Percentiles rank a stretch among this genome's conserved stretches.
Conservation (phyloP, 2,888 invertebrate species). For the Peribatodes rhomboidaria region DNA sequence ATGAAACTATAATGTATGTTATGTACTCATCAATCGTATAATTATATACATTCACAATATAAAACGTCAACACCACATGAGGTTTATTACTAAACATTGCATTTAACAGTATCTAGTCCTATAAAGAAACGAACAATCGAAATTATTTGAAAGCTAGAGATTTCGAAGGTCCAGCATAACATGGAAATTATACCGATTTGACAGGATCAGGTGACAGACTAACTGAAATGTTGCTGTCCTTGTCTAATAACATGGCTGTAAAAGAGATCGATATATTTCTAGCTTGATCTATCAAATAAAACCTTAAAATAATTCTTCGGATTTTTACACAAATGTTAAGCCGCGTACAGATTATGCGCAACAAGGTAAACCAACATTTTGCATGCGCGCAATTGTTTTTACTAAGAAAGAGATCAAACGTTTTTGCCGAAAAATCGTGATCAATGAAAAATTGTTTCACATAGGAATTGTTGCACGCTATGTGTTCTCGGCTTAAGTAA, state of each 20-base stretch:
- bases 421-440: background rate
- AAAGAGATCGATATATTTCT: background rate
- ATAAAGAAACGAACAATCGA: constrained; percentile 14
- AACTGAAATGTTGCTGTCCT: background rate
- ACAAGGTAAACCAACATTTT: background rate
- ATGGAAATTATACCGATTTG: background rate
- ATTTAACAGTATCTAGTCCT: constrained; percentile 11
- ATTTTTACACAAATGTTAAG: background rate
- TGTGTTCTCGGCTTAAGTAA: background rate
- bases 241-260: background rate
- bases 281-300: no score
- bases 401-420: no score
- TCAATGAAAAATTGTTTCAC: background rate
- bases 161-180: constrained; percentile 12
- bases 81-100: constrained; percentile 20
- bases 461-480: background rate
- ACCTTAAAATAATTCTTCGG: no score
- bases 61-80: constrained; percentile 28
- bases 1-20: constrained; percentile 45
- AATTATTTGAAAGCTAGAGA: constrained; percentile 9
- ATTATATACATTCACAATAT: constrained; percentile 30
- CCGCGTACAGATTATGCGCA: constrained; percentile 4
- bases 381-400: no score
- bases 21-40: constrained; percentile 37
- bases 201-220: background rate